Evolutionary conservation across 2,888 invertebrate species (phyloP).

Genomic region (Thymelicus sylvestris): DNA sequence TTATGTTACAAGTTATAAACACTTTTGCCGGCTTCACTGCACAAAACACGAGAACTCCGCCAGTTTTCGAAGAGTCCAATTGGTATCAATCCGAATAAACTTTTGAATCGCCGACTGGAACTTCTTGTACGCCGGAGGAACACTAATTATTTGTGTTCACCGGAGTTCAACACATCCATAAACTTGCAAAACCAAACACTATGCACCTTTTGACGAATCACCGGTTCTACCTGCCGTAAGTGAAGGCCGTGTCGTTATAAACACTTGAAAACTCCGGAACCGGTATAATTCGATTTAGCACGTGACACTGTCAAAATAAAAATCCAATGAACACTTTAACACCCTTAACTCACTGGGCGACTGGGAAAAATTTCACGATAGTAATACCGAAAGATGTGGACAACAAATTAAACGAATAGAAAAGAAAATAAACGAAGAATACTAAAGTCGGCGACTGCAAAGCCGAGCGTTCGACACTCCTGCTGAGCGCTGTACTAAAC

Average conservation of each 20-base stretch:
- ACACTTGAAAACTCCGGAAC: conserved; percentile 82
- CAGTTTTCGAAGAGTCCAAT: conserved; percentile 71
- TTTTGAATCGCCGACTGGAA: conserved; percentile 45
- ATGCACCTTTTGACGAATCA: conserved; percentile 61
- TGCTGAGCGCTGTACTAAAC: conserved; percentile 84
- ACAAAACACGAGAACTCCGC: conserved; percentile 56
- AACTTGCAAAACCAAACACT: conserved; percentile 50
- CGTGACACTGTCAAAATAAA: conserved; percentile 82
- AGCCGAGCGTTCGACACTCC: conserved; percentile 84
- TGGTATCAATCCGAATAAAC: conserved; percentile 61
- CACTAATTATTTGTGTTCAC: conserved; percentile 59
- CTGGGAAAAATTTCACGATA: conserved; percentile 67
- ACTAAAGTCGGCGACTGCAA: conserved; percentile 79
- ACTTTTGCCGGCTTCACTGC: conserved; percentile 63
- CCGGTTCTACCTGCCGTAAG: conserved; percentile 76
- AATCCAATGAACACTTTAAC: conserved; percentile 62
- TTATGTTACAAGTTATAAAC: conserved; percentile 76
- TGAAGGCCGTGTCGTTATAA: conserved; percentile 79
- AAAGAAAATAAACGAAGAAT: conserved; percentile 85
- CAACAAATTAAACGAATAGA: conserved; percentile 83
- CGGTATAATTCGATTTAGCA: conserved; percentile 78
- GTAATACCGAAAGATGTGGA: conserved; percentile 64
- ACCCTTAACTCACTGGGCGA: conserved; percentile 65
- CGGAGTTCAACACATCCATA: conserved; percentile 58
- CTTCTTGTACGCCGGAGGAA: conserved; percentile 51